A percentile compares a stretch with the other conserved stretches of the same genome.
Evolutionary conservation across 2,888 invertebrate species (phyloP).

Genomic region (Heliconius cydno): DNA sequence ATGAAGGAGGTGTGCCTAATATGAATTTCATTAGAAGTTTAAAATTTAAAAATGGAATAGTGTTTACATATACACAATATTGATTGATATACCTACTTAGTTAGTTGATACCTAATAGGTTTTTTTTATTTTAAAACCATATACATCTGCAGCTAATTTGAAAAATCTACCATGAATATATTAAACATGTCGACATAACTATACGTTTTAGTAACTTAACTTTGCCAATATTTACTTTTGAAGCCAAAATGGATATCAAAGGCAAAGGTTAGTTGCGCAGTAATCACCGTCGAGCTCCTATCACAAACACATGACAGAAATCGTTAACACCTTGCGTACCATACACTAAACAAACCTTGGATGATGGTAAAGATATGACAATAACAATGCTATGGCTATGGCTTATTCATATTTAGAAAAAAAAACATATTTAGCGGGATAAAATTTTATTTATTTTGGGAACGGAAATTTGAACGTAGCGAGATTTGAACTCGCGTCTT

Average conservation of each 20-base stretch:
- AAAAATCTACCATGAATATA: not conserved
- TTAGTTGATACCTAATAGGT: too few species aligned
- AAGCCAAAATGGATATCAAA: conserved; percentile 1
- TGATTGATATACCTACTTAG: too few species aligned
- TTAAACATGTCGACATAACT: not conserved
- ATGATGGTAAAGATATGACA: not conserved
- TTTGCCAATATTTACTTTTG: conserved; percentile 9
- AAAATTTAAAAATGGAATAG: too few species aligned
- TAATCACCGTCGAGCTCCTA: not conserved
- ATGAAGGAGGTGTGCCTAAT: too few species aligned
- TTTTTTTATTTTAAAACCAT: not conserved
- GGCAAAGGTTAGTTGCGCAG: conserved; percentile 6
- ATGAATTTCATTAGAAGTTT: too few species aligned
- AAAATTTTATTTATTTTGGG: too few species aligned
- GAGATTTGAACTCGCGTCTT: too few species aligned
- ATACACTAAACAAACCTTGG: conserved; percentile 10
- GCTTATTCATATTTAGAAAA: not conserved
- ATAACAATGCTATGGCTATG: not conserved
- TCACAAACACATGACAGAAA: conserved; percentile 24
- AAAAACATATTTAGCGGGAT: too few species aligned
- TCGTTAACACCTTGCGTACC: conserved; percentile 23
- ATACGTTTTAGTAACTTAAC: not conserved
- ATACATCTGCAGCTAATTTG: too few species aligned
- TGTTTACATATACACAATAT: too few species aligned
- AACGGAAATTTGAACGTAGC: too few species aligned